Evolutionary conservation across 2,888 invertebrate species (phyloP), one percentile per base, ranked within the genome.

Genomic region (Lasioglossum pauxillum): DNA sequence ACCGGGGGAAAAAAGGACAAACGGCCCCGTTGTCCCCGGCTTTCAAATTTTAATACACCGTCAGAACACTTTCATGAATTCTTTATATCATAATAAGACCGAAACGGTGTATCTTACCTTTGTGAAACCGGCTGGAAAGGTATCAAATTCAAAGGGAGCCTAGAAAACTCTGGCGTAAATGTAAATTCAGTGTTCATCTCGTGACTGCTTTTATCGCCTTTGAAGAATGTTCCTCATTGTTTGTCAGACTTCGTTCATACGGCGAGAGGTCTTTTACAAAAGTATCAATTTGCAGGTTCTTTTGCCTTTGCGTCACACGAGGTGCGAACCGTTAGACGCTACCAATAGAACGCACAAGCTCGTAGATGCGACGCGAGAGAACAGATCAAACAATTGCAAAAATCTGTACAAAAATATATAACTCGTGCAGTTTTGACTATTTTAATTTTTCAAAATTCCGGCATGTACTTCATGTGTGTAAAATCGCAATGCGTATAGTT

Each of bases 121-220:
- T 49, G 38, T n/a, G 69, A 69, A 19, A 7, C 31, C 16, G 46
- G 69, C 23, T 46, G 38, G 41, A 41, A 71, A 53, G 35, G 53
- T n/a, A 71, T n/a, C 49, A 71, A 71, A 78, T 71, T 78, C 78
- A 78, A 78, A 78, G 78, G 53, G 38, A 71, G 16, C 19, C 35
- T 53, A 49, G 46, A 38, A n/a, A 53, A 38, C 38, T 38, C 69
- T 16, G 38, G 19, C 31, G 41, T 31, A 71, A 71, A 78, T 53
- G 71, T 41, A 78, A 69, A 27, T 69, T 38, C 41, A n/a, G 60
- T 60, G 60, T 75, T 41, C 75, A 57, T 60, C 38, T 31, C 38
- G 41, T 5, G 38, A 71, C 53, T 38, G 53, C 46, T 38, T 71
- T n/a, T 46, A 41, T 49, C 38, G 19, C 16, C 69, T 53, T 53